Base-by-base conservation (phyloP, 2,797 vertebrate species). In the Malurus leucopterus region DNA sequence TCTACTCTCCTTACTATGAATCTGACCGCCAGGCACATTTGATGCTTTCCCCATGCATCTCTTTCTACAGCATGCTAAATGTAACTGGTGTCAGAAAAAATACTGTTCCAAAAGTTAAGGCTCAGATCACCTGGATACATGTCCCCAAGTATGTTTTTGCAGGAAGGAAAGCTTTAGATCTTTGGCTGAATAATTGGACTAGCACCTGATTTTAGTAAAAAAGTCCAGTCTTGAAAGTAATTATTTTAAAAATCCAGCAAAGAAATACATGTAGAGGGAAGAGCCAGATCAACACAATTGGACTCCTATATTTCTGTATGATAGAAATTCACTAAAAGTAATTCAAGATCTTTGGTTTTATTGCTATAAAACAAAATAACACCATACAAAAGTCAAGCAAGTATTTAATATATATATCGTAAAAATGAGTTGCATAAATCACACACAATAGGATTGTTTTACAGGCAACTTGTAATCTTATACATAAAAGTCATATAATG, bases 401-500 rank as follows among this genome's bases (percentile, higher is more conserved):
- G 72, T 80, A 6, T 47, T 83, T 88, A 78, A 64, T 34, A 43
- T 57, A 41, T 58, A 40, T 55, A 80, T 51, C 20, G 80, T 58
- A 65, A 89, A 88, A 94, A 72, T 24, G 9, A 77, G 29, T 72
- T 58, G 54, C 20, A 83, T 87, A 81, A 83, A 72, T 91, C 53
- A 8, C 53, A 32, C 29, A 70, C 16, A 73, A 72, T 40, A 89
- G 38, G 5, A 70, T 85, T 83, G 1, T n/a, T 83, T 78, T 63
- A 55, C 47, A 92, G n/a, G 47, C 47, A 89, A 87, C 90, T 87
- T 90, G 44, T 76, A 85, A 55, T 15, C 29, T 76, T 91, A 77
- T 78, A 77, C 22, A 67, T 85, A 63, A 47, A 93, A 72, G 14
- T 62, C 22, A 78, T 72, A 57, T 55, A 78, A 68, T 20, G 53